Base-by-base conservation (phyloP, 2,888 invertebrate species). In the Erebia ligea region DNA sequence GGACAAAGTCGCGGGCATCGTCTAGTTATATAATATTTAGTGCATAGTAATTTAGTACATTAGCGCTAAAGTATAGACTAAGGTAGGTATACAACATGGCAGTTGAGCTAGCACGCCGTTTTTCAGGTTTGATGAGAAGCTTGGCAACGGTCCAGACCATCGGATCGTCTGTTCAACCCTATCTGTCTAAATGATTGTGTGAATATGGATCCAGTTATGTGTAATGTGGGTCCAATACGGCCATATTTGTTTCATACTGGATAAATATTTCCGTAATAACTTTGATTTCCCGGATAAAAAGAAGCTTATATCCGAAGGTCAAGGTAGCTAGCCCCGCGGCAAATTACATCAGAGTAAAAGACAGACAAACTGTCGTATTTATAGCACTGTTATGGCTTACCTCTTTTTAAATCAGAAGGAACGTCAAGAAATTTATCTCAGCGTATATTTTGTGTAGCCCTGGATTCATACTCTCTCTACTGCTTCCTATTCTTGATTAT, bases 61-160 rank as follows among this genome's bases (percentile, higher is more conserved):
- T 3, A 17, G 50, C 5, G 15, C n/a, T 63, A 15, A 25, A 34
- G 40, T 64, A 64, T 40, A 64, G 54, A 11, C 34, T 40, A 40
- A 40, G 40, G 59, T 62, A 45, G 13, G 45, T 45, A n/a, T n/a
- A n/a, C n/a, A 34, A 72, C 61, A 69, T 62, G 57, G 61, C 19
- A 62, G 56, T 63, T 68, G 69, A 68, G 71, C 65, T 59, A 66
- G 40, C 54, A 64, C 61, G 67, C 61, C 71, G 71, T 71, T 71
- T 68, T 67, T 68, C 67, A 66, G 66, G 54, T 42, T 66, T 61
- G 66, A 72, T 57, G 66, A 42, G 64, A 52, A 21, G 69, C 56
- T 69, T 73, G 73, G 73, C 71, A 56, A 50, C 25, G 52, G 52
- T 73, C 73, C 73, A 73, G 69, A 73, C 68, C 68, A 69, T 73